Evolutionary conservation across 2,888 invertebrate genomes (phyloP), one percentile per base, ranked within the genome.

Genomic region (Iphiclides podalirius): DNA sequence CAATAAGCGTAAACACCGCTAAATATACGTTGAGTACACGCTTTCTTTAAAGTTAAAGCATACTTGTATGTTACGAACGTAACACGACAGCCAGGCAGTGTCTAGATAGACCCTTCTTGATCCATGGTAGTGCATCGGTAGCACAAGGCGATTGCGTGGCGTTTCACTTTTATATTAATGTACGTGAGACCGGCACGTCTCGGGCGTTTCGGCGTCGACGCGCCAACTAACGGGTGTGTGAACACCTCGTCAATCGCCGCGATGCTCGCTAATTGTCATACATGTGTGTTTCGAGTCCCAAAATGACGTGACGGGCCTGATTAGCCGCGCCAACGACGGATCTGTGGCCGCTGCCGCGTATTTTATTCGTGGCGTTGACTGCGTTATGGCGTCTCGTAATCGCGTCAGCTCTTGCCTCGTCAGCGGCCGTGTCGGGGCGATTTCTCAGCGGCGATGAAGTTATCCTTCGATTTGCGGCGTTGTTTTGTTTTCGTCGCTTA

Each of bases 201-300:
- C 52, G 50, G 58, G 61, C 64, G 56, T 57, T 54, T 58, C 59
- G 55, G 60, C 16, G n/a, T n/a, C n/a, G n/a, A n/a, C n/a, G n/a
- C n/a, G 40, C 34, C 52, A 49, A 82, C 72, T 73, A 78, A 79
- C 73, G 69, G 26, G 72, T 72, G 78, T 73, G 75, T 74, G 74
- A 74, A 66, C 77, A 74, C 73, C 75, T 75, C 75, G 69, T 76
- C 66, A 68, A 69, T 72, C 70, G 65, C 66, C 63, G 57, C 61
- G 60, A 52, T 52, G 65, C 60, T 61, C 69, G 70, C 74, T 83
- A 79, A 85, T 85, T 81, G 79, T 80, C 77, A 77, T 74, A 85
- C 85, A 83, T 72, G 76, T 79, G 83, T 85, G 83, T 82, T 84
- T 85, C 76, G 70, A 78, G 77, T 81, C 76, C 76, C 75, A 72